Evolutionary conservation across 2,797 vertebrate species (phyloP).

Genomic region (Lycodopsis pacificus): DNA sequence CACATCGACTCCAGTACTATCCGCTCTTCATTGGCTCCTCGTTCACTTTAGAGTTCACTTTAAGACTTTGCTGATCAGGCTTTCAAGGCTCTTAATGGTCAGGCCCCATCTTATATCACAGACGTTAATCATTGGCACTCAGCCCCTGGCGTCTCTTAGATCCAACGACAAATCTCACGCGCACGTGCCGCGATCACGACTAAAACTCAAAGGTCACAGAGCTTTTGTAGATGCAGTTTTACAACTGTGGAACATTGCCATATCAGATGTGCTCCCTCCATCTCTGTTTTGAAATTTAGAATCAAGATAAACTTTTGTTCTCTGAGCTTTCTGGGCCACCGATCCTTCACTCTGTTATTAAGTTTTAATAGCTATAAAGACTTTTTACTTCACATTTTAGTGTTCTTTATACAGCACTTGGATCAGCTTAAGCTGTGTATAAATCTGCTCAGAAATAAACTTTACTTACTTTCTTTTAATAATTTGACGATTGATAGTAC

Average conservation of each 20-base stretch:
- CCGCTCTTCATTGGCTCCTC: not conserved
- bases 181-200: not conserved
- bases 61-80: not conserved
- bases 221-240: not conserved
- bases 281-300: too few species aligned
- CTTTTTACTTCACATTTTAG: too few species aligned
- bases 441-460: too few species aligned
- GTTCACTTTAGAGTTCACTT: not conserved
- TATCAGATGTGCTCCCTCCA: too few species aligned
- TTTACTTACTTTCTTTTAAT: too few species aligned
- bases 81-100: not conserved
- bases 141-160: not conserved
- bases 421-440: too few species aligned
- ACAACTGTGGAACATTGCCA: not conserved
- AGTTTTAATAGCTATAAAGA: too few species aligned
- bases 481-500: too few species aligned
- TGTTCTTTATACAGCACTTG: too few species aligned
- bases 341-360: too few species aligned
- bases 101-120: not conserved
- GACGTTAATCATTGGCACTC: not conserved
- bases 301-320: too few species aligned
- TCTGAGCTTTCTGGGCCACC: too few species aligned
- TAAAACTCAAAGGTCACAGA: not conserved
- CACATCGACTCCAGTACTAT: not conserved
- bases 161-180: not conserved